Evolutionary conservation across 2,888 invertebrate genomes (phyloP).

Genomic region (Axea sp.): DNA sequence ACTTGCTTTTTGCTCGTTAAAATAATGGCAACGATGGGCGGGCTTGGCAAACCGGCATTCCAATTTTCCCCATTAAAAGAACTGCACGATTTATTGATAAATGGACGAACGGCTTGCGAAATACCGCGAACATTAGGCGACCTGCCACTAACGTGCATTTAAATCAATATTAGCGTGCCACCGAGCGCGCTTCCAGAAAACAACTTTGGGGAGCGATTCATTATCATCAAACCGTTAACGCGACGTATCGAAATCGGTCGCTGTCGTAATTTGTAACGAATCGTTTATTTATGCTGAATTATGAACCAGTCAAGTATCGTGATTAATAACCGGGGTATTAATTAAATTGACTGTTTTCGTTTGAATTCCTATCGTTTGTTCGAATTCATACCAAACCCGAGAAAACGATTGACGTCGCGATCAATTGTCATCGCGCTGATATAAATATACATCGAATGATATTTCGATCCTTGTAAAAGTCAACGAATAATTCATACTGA

Average conservation of each 20-base stretch:
- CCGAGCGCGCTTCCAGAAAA: slow-evolving; percentile 3
- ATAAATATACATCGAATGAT: slow-evolving; percentile 9
- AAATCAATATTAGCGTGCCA: slow-evolving; percentile 10
- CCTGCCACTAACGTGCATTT: slow-evolving; percentile 4
- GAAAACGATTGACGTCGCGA: slow-evolving; percentile 25
- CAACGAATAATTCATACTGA: slow-evolving; percentile 12
- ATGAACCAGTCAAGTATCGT: no score
- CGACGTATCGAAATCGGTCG: slow-evolving; percentile 14
- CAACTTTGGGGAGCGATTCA: slow-evolving; percentile 18
- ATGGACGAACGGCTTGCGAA: neutral
- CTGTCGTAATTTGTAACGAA: slow-evolving; percentile 19
- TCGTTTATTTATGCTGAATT: slow-evolving; percentile 5
- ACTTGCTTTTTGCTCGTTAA: slow-evolving; percentile 11
- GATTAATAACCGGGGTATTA: no score
- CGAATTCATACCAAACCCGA: slow-evolving; percentile 14
- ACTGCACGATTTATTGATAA: slow-evolving; percentile 14
- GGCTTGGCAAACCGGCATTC: slow-evolving; percentile 7
- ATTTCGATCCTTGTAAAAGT: slow-evolving; percentile 20
- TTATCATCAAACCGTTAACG: slow-evolving; percentile 6
- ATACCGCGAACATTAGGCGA: slow-evolving; percentile 7
- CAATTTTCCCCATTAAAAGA: slow-evolving; percentile 1
- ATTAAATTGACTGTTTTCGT: slow-evolving; percentile 2
- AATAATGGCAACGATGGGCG: slow-evolving; percentile 26
- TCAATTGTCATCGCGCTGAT: slow-evolving; percentile 8
- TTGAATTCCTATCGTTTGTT: no score